Conservation (phyloP, 2,113 vertebrate species). For the Anseranas semipalmata region DNA sequence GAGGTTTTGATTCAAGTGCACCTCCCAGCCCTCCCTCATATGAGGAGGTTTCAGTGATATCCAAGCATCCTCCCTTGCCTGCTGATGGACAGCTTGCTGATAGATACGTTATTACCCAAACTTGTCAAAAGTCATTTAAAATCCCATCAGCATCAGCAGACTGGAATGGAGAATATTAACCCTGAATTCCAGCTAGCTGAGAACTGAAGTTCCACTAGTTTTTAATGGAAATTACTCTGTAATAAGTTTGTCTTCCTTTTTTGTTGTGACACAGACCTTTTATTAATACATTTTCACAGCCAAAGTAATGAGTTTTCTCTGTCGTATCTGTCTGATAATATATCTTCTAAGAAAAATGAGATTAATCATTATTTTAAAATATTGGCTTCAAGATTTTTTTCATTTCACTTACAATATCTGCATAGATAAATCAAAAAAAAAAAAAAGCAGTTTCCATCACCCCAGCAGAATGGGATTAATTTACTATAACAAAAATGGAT, state of each 20-base stretch:
- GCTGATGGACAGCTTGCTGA: not conserved
- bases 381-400: not conserved
- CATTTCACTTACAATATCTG: conserved; percentile 9
- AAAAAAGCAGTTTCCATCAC: not conserved
- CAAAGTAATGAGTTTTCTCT: conserved; percentile 16
- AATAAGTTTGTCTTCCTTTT: not conserved
- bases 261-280: not conserved
- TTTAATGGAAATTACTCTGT: conserved; percentile 1
- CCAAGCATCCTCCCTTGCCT: not conserved
- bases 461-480: conserved; percentile 18
- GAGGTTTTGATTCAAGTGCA: not conserved
- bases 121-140: conserved; percentile 12
- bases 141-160: not conserved
- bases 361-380: conserved; percentile 24
- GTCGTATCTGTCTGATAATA: not conserved
- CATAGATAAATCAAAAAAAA: conserved; percentile 4
- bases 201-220: not conserved
- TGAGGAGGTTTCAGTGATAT: not conserved
- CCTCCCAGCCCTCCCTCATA: not conserved
- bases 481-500: conserved; percentile 15
- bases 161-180: not conserved
- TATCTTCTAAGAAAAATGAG: not conserved
- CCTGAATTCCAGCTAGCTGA: not conserved
- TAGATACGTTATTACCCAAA: not conserved
- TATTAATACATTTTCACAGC: conserved; percentile 32